Base-by-base conservation (phyloP, 2,888 invertebrate species). In the Chrysolina haemoptera region DNA sequence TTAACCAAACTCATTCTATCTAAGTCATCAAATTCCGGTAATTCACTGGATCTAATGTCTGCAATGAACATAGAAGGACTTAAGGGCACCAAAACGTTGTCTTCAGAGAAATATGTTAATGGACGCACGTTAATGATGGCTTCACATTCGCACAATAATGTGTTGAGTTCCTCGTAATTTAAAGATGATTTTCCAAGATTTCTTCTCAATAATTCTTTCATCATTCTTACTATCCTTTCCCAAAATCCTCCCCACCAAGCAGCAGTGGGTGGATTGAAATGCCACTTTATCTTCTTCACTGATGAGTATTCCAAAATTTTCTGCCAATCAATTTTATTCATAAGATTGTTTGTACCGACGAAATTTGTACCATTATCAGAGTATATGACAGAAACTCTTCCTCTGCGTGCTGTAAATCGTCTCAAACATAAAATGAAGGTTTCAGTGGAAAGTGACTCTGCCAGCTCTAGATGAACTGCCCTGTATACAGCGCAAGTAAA, bases 251-350 rank as follows among this genome's bases (percentile, higher is more conserved):
- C 87, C 86, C 86, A 86, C 87, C 88, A 89, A 1, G 88, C 79
- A 14, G 87, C 85, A 0, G 81, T 76, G 5, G 86, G 86, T 9
- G 86, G 83, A 70, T 85, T 88, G 74, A 88, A 88, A 16, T 76
- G 76, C 83, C 84, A 84, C 20, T 62, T 64, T 22, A 85, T 83
- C 12, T 71, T 27, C 16, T 77, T 63, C 1, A 76, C 64, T 8
- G 78, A 14, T 41, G 78, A 76, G 35, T 75, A 70, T 18, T 77
- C 65, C 8, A 41, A 10, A 40, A 85, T 79, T 16, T 64, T 55
- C n/a, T 46, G n/a, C 67, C 59, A 68, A 20, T 48, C 12, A 43
- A 64, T 12, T 16, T 43, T 64, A n/a, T 64, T 20, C 22, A 46
- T 5, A 1, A 46, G 4, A 64, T 64, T 64, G 6, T 20, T 9